These are phyloP conservation scores for Temnopleurus reevesii DNA, from an alignment of 53 echinoderm and acorn worm genomes.

Conservation along the genomic window DNA sequence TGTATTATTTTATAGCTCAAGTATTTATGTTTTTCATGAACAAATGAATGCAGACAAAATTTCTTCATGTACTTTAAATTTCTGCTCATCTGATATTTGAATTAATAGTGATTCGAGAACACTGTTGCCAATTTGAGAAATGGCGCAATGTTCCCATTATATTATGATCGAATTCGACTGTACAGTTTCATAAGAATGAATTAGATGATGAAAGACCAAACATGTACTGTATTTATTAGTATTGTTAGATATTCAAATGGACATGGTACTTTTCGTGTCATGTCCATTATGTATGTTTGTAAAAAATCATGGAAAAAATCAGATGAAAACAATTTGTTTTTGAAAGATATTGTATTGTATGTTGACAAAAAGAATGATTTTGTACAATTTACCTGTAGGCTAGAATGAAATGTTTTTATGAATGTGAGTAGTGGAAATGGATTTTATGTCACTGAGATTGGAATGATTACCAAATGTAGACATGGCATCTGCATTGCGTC, in stretches of 20 bases:
- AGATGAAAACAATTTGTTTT: conserved; percentile 51
- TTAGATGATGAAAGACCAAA: conserved; percentile 39
- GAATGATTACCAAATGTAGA: neutral
- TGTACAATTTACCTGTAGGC: conserved; percentile 42
- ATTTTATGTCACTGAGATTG: conserved; percentile 23
- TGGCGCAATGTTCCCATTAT: conserved; percentile 3
- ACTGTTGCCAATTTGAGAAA: conserved; percentile 3
- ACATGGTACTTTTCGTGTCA: conserved; percentile 51
- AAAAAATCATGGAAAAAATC: conserved; percentile 53
- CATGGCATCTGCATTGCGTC: neutral
- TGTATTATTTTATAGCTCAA: neutral
- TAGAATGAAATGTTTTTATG: conserved; percentile 21
- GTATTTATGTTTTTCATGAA: conserved; percentile 19
- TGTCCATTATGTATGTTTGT: conserved; percentile 56
- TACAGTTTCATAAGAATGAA: conserved; percentile 54
- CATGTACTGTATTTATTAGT: conserved; percentile 63
- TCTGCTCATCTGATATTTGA: neutral
- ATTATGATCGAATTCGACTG: conserved; percentile 46
- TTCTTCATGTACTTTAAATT: neutral
- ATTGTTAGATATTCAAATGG: conserved; percentile 46
- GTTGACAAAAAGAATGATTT: conserved; percentile 57
- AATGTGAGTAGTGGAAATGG: conserved; percentile 12
- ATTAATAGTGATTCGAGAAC: neutral
- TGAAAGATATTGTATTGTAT: conserved; percentile 51
- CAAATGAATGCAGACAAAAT: conserved; percentile 10